Evolutionary conservation across 2,113 vertebrate genomes (phyloP), one percentile per base, ranked within the genome.

Genomic region (Thalassoma bifasciatum): DNA sequence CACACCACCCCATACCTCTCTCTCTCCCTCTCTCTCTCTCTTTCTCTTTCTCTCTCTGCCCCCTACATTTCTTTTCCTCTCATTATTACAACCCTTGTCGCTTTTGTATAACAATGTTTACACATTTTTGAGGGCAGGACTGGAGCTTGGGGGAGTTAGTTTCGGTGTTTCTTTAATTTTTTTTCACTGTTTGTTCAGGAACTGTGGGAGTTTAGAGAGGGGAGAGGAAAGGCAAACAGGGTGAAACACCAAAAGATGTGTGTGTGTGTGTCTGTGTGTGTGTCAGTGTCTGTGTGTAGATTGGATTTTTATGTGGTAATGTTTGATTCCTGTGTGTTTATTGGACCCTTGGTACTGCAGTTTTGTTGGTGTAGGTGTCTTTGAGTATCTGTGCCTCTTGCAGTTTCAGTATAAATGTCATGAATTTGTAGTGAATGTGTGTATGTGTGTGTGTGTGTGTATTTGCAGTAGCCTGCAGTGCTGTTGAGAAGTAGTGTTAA

Each of bases 401-500:
- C 23, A 38, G 37, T 46, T 46, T 66, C 23, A 75, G 49, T 81
- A 77, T 64, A 36, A 40, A 36, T 62, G 26, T 24, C 14, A 56
- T 24, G 30, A 21, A 23, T 26, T 19, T 47, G 66, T 62, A 24
- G 34, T 77, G 19, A 38, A 49, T 63, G 47, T 68, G 58, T 54
- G 58, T 24, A 17, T 66, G 24, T 69, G 40, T 72, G 46, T 23
- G 44, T 40, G 24, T 60, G 42, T 68, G 71, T 63, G 77, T 54
- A 26, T 21, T 34, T 14, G 51, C 38, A 24, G 63, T 58, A 44
- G 62, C 75, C 85, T 50, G 81, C 72, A 60, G 86, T 70, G 83
- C 71, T 85, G 76, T 81, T 72, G 77, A 78, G 77, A 22, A 67
- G 66, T 69, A 69, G 86, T 91, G 83, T 88, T 92, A 92, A 89